Base-by-base conservation (phyloP, 2,888 invertebrate species). In the Panopea generosa region DNA sequence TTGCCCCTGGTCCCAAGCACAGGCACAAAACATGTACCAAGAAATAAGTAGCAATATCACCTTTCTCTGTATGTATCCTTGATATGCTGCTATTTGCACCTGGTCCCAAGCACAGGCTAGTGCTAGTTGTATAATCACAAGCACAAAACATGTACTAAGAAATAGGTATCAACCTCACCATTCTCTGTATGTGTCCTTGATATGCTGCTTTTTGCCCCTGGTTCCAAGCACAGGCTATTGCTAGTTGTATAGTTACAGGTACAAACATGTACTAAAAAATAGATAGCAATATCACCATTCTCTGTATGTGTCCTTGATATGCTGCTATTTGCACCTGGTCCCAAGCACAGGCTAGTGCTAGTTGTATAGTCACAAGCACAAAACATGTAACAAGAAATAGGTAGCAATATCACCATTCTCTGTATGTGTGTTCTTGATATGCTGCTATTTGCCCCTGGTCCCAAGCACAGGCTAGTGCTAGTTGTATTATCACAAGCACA, bases 171-270 rank as follows among this genome's bases (percentile, higher is more conserved):
- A 20, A 4, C 6, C 7, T 16, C 47, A 47, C n/a, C 47, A 47
- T 16, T 16, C 4, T 47, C 47, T 16, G 47, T 47, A 16, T 47
- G n/a, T 47, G 4, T 47, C 18, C 4, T 16, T 16, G 47, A 20
- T 47, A 9, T 20, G n/a, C 20, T 47, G 47, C n/a, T 20, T 9
- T 47, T 47, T 16, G n/a, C 47, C 47, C 6, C 20, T 47, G 47
- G 18, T 53, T 24, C 53, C 18, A 63, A 63, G 53, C 62, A 63
- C 40, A 63, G 62, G 27, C 53, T 53, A 53, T 6, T 53, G 53
- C 53, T 53, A 53, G 26, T 53, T 47, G n/a, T 47, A 27, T 11
- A 26, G 27, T 26, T 4, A 61, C 50, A 26, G 50, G 61, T 29
- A 50, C 61, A 33, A 38, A 33, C 16, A 49, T 61, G 61, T 50